Percentiles rank a stretch among this genome's conserved stretches.
phyloP scores from a whole-genome alignment of 2,113 vertebrate species.

The Platysternon megacephalum region DNA sequence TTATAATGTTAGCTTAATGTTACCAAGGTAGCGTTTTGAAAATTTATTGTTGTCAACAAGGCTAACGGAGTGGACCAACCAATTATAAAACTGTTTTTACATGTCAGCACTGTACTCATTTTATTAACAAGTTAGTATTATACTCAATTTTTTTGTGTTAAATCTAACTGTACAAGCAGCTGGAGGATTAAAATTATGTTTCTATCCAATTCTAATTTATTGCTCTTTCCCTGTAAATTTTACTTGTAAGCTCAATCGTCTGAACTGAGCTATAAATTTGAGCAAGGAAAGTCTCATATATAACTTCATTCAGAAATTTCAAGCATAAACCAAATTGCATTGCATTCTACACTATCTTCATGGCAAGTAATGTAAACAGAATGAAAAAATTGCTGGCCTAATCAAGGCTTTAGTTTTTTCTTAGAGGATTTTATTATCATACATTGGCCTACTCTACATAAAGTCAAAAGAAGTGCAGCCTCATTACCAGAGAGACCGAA shows the following conservation, averaged over 20 bases:
- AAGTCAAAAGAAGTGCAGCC: conserved; percentile 6
- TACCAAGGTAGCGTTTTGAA: conserved; percentile 71
- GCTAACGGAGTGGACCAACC: conserved; percentile 75
- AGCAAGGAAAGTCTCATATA: conserved; percentile 68
- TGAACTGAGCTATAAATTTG: conserved; percentile 78
- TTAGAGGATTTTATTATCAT: neutral
- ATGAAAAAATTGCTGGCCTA: neutral
- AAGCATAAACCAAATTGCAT: conserved; percentile 28
- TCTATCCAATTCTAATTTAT: conserved; percentile 81
- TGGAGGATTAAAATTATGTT: conserved; percentile 74
- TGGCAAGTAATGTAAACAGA: neutral
- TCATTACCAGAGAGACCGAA: neutral
- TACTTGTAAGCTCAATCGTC: conserved; percentile 77
- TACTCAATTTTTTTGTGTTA: conserved; percentile 75
- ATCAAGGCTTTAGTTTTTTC: conserved; percentile 13
- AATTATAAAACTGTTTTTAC: conserved; percentile 80
- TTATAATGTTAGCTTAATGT: conserved; percentile 75
- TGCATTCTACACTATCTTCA: conserved; percentile 40
- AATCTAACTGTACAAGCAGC: conserved; percentile 77
- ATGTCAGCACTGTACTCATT: conserved; percentile 81
- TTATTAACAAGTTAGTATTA: conserved; percentile 84
- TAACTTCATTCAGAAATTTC: conserved; percentile 71
- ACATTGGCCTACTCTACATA: neutral
- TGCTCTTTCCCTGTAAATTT: conserved; percentile 80
- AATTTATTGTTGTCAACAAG: conserved; percentile 83